Evolutionary conservation across 2,888 invertebrate genomes (phyloP).

Genomic region (Oscheius sp.): DNA sequence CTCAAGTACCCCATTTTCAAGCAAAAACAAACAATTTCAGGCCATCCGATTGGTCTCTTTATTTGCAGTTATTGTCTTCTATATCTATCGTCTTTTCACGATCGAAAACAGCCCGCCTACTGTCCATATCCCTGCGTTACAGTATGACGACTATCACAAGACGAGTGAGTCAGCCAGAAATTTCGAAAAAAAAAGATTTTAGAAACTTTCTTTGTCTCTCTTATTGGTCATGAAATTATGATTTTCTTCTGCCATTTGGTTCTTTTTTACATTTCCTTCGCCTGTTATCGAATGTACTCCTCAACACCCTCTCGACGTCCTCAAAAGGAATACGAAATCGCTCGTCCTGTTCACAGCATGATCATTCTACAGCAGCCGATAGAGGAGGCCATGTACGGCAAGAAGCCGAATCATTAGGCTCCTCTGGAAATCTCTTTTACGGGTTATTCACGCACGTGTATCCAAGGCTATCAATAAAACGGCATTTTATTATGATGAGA

Average conservation of each 20-base stretch:
- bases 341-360: slow-evolving; percentile 49
- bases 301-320: not conserved
- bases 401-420: slow-evolving; percentile 32
- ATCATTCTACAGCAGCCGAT: slow-evolving; percentile 59
- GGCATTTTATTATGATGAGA: no score
- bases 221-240: slow-evolving; percentile 47
- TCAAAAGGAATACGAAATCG: slow-evolving; percentile 36
- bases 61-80: slow-evolving; percentile 35
- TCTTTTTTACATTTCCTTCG: slow-evolving; percentile 39
- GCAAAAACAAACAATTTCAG: slow-evolving; percentile 1
- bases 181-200: not conserved
- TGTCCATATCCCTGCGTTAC: slow-evolving; percentile 41
- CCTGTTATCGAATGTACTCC: slow-evolving; percentile 34
- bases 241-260: slow-evolving; percentile 39
- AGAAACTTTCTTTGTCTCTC: slow-evolving; percentile 19
- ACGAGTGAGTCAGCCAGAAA: slow-evolving; percentile 21
- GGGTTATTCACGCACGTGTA: slow-evolving; percentile 16
- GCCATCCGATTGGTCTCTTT: slow-evolving; percentile 35
- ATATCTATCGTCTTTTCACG: slow-evolving; percentile 42
- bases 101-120: slow-evolving; percentile 38
- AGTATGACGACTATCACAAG: slow-evolving; percentile 47
- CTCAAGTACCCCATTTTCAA: slow-evolving; percentile 30
- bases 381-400: slow-evolving; percentile 60
- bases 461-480: slow-evolving; percentile 12
- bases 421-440: not conserved